Evolutionary conservation across 2,888 invertebrate species (phyloP).

Genomic region (Acanthacorydalis orientalis): DNA sequence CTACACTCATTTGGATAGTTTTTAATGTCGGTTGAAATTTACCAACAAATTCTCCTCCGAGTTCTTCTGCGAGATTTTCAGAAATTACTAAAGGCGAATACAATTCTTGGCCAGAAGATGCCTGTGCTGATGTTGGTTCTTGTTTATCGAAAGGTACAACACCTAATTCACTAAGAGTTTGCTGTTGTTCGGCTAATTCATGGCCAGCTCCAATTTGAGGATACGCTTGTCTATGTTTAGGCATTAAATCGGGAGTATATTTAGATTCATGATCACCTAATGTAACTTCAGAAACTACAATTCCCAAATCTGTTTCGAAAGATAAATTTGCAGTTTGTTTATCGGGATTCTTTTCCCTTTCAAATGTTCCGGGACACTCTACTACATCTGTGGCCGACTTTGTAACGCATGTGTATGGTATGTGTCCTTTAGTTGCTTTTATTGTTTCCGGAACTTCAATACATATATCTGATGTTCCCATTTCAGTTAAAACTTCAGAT

Average conservation of each 20-base stretch:
- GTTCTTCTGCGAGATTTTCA: slow-evolving; percentile 29
- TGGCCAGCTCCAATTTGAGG: slow-evolving; percentile 18
- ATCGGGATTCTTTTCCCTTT: slow-evolving; percentile 20
- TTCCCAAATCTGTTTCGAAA: slow-evolving; percentile 23
- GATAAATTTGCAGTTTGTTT: slow-evolving; percentile 25
- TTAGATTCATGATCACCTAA: slow-evolving; percentile 26
- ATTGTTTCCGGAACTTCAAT: slow-evolving; percentile 10
- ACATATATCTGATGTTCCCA: slow-evolving; percentile 15
- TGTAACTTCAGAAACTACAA: slow-evolving; percentile 26
- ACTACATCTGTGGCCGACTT: slow-evolving; percentile 22
- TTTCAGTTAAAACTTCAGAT: slow-evolving; percentile 23
- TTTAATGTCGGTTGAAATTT: slow-evolving; percentile 30
- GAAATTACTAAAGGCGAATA: slow-evolving; percentile 29
- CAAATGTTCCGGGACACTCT: slow-evolving; percentile 26
- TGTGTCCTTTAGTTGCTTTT: slow-evolving; percentile 17
- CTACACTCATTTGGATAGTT: slow-evolving; percentile 27
- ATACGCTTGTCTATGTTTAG: slow-evolving; percentile 18
- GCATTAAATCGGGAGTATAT: slow-evolving; percentile 19
- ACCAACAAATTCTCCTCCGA: slow-evolving; percentile 28
- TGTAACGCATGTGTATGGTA: slow-evolving; percentile 20
- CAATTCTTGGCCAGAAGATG: slow-evolving; percentile 25
- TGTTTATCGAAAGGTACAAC: slow-evolving; percentile 13
- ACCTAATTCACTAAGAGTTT: slow-evolving; percentile 17
- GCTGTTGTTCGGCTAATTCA: slow-evolving; percentile 24
- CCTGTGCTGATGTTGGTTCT: slow-evolving; percentile 18